phyloP scores from a whole-genome alignment of 2,113 vertebrate species.

The Psophia crepitans region DNA sequence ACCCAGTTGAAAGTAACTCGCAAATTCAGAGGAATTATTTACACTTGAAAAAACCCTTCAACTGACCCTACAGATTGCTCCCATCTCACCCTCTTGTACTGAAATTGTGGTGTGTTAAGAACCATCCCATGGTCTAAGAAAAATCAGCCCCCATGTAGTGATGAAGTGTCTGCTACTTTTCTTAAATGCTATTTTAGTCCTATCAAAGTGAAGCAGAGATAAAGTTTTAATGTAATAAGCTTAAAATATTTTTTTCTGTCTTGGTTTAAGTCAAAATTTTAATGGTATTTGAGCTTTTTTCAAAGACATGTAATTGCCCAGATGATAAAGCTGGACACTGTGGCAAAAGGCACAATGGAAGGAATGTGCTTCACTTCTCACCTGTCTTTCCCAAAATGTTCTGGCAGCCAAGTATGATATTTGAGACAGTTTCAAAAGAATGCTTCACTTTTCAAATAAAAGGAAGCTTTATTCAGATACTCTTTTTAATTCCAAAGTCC shows the following conservation, averaged over 20 bases:
- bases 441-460: constrained; percentile 51
- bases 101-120: neutral
- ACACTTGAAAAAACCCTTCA: neutral
- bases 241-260: neutral
- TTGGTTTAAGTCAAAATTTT: neutral
- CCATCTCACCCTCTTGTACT: neutral
- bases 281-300: neutral
- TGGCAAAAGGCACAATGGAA: constrained; percentile 42
- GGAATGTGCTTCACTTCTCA: constrained; percentile 64
- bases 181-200: neutral
- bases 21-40: neutral
- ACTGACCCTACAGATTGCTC: neutral
- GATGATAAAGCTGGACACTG: constrained; percentile 16
- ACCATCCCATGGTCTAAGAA: neutral
- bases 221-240: neutral
- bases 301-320: neutral
- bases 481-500: constrained; percentile 28
- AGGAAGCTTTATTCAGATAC: constrained; percentile 56
- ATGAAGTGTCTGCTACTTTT: neutral
- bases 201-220: neutral
- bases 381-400: constrained; percentile 60
- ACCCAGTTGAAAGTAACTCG: neutral
- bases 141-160: neutral
- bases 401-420: constrained; percentile 58
- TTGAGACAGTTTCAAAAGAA: constrained; percentile 67